Conservation (phyloP, 2,888 invertebrate genomes). For the Cinara cedri region DNA sequence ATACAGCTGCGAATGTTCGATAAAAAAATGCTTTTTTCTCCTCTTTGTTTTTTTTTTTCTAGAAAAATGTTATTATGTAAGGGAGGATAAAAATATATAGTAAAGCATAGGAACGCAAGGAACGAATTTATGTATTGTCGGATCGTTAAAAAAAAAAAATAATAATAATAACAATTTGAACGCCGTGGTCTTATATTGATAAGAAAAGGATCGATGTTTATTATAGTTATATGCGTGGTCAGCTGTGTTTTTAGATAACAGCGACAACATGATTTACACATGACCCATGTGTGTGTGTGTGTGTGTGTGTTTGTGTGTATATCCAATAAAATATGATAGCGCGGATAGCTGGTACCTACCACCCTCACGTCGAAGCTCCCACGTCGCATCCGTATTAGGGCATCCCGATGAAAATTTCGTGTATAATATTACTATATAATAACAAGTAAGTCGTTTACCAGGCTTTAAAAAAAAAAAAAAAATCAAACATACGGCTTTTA, state of each 20-base stretch:
- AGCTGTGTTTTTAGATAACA: constrained; percentile 3
- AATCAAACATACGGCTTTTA: constrained; percentile 2
- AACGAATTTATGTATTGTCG: no score
- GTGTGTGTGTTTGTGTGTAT: neutral
- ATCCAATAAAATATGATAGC: constrained; percentile 10
- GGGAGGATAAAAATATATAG: no score
- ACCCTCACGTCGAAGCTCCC: constrained; percentile 24
- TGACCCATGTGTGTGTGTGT: neutral
- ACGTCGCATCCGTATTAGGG: constrained; percentile 31
- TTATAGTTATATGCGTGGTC: neutral
- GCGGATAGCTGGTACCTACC: neutral
- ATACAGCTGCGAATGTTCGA: no score
- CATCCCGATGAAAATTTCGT: constrained; percentile 19
- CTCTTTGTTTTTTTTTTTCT: no score
- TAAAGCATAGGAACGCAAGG: no score
- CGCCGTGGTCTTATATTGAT: neutral
- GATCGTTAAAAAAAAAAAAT: no score
- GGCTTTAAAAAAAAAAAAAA: neutral
- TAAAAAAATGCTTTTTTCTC: no score
- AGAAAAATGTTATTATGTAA: no score
- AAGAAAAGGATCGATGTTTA: neutral
- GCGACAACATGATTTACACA: neutral
- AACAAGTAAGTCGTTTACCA: neutral
- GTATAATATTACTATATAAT: no score
- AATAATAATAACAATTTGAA: no score